phyloP scores from a whole-genome alignment of 2,888 invertebrate species.

The Drosophila histrio region DNA sequence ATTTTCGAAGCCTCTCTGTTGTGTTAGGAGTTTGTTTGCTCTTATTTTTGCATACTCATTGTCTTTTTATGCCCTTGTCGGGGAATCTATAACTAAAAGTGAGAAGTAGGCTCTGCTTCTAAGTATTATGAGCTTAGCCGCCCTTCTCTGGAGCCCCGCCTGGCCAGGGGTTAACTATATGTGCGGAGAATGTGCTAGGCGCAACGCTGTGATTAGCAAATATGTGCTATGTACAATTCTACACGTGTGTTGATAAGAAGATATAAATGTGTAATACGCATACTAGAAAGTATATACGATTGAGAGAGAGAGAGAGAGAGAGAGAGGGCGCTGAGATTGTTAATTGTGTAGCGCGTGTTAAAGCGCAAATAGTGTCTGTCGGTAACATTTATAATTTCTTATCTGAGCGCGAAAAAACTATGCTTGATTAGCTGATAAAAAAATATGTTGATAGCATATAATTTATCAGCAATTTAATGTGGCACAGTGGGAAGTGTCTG shows the following conservation, averaged over 20 bases:
- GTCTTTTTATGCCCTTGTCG: conserved; percentile 1
- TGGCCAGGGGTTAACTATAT: conserved; percentile 35
- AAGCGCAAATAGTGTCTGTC: not conserved
- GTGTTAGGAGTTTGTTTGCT: conserved; percentile 3
- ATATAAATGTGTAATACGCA: not conserved
- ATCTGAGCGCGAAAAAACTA: not conserved
- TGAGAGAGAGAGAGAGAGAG: not conserved
- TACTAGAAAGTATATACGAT: not conserved
- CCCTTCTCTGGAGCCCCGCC: conserved; percentile 16
- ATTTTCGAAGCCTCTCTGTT: not conserved
- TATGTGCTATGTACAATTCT: conserved; percentile 17
- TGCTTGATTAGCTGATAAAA: conserved; percentile 1
- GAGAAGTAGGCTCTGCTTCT: not conserved
- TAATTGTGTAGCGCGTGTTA: conserved; percentile 12
- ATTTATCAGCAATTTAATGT: not conserved
- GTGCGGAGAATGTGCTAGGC: not conserved
- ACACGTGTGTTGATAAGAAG: not conserved
- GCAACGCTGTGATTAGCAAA: conserved; percentile 20
- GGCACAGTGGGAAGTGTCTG: not conserved
- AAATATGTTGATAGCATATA: not conserved
- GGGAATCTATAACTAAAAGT: not conserved
- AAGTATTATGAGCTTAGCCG: not conserved
- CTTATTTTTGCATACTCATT: conserved; percentile 40
- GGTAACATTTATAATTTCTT: not conserved
- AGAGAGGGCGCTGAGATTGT: not conserved